Evolutionary conservation across 2,888 invertebrate genomes (phyloP).

Genomic region (Zhuqinia jingwanae): DNA sequence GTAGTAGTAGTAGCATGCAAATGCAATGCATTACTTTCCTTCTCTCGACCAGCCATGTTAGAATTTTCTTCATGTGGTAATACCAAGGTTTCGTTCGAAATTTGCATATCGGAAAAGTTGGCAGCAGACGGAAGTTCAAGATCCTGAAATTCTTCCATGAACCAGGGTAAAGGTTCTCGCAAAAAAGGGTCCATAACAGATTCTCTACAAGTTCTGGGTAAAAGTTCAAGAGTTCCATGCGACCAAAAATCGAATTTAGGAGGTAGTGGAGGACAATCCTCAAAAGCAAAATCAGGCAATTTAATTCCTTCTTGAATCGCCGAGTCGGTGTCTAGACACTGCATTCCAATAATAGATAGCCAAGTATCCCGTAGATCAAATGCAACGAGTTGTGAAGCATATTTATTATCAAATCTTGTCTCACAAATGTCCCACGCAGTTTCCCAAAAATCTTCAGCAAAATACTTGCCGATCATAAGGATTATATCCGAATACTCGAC

Average conservation of each 20-base stretch:
- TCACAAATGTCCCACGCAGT: constrained; percentile 65
- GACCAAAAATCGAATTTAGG: constrained; percentile 68
- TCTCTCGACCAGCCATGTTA: too few relatives aligned
- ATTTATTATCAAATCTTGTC: constrained; percentile 32
- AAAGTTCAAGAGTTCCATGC: constrained; percentile 62
- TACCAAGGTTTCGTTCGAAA: background rate
- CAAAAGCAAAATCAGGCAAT: background rate
- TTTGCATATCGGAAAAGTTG: background rate
- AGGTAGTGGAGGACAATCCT: constrained; percentile 50
- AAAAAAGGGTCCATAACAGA: constrained; percentile 69
- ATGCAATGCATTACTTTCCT: too few relatives aligned
- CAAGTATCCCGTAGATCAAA: constrained; percentile 66
- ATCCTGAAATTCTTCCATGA: background rate
- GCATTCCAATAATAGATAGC: constrained; percentile 51
- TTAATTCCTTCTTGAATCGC: background rate
- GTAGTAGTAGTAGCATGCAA: too few relatives aligned
- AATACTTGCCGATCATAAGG: background rate
- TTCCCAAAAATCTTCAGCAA: constrained; percentile 62
- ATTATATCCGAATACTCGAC: background rate
- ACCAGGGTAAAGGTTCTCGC: constrained; percentile 42
- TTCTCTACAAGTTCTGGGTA: constrained; percentile 55
- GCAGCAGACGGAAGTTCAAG: background rate
- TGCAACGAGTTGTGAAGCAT: background rate
- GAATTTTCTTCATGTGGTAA: too few relatives aligned
- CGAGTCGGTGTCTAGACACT: constrained; percentile 59